These are phyloP conservation scores for Drosophila bunnanda DNA, from an alignment of 2,888 invertebrate genomes.

Conservation along the genomic window DNA sequence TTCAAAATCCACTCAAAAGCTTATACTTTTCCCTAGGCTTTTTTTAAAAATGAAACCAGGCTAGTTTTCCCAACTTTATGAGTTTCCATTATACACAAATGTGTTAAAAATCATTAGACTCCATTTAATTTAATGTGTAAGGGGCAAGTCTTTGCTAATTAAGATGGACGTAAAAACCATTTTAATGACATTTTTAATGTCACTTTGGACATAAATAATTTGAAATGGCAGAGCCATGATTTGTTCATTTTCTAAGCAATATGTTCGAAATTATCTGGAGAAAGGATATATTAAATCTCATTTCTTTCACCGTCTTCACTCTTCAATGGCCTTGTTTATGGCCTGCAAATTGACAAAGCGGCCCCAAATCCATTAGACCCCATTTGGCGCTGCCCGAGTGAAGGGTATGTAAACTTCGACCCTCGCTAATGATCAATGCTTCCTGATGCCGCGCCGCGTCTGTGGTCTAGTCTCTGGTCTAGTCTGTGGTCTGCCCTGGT, in stretches of 20 bases:
- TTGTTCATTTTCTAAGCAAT: not conserved
- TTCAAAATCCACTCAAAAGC: not conserved
- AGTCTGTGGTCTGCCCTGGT: conserved; percentile 29
- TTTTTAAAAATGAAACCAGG: not conserved
- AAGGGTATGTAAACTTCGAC: conserved; percentile 53
- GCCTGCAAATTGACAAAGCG: conserved; percentile 5
- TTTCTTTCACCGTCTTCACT: not conserved
- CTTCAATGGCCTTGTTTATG: not conserved
- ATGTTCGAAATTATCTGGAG: not conserved
- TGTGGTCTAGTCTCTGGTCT: conserved; percentile 40
- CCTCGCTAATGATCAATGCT: conserved; percentile 30
- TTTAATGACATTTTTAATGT: not conserved
- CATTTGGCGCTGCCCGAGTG: conserved; percentile 16
- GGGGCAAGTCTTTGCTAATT: not conserved
- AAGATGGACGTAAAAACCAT: not conserved
- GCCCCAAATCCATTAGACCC: conserved; percentile 6
- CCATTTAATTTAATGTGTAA: not conserved
- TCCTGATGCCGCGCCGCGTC: conserved; percentile 22
- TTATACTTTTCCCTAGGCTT: not conserved
- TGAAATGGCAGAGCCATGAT: not conserved
- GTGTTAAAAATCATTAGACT: not conserved
- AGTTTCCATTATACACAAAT: not conserved
- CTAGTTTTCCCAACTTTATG: not conserved
- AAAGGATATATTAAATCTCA: not conserved
- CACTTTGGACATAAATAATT: not conserved